These are phyloP conservation scores for Centropristis striata DNA, from an alignment of 2,113 vertebrate genomes.

Conservation along the genomic window DNA sequence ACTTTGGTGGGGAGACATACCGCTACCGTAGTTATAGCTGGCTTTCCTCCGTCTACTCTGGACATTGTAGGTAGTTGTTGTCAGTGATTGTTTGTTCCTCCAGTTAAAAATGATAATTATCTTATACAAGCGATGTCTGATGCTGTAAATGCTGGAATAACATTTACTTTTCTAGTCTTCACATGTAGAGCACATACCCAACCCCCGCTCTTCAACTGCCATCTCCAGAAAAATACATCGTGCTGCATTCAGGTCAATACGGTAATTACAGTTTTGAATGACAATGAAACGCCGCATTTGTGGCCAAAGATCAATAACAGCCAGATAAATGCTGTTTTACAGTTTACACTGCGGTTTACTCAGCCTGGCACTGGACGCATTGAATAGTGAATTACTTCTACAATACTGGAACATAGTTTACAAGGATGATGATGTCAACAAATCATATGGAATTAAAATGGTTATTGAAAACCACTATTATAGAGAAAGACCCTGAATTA, in stretches of 20 bases:
- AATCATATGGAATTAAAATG: no score
- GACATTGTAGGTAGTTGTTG: background rate
- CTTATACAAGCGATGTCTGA: background rate
- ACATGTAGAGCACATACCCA: background rate
- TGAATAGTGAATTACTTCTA: no score
- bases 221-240: background rate
- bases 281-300: background rate
- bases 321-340: no score
- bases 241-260: background rate
- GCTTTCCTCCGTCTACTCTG: background rate
- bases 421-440: no score
- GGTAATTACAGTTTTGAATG: background rate
- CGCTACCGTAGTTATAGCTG: conserved; percentile 23
- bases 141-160: background rate
- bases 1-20: background rate
- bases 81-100: background rate
- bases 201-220: background rate
- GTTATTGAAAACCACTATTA: no score
- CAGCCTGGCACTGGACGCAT: no score
- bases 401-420: no score
- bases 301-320: no score
- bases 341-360: no score
- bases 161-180: background rate
- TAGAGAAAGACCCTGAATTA: no score
- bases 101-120: background rate